Evolutionary conservation across 2,888 invertebrate species (phyloP).

Genomic region (Agriotes lineatus): DNA sequence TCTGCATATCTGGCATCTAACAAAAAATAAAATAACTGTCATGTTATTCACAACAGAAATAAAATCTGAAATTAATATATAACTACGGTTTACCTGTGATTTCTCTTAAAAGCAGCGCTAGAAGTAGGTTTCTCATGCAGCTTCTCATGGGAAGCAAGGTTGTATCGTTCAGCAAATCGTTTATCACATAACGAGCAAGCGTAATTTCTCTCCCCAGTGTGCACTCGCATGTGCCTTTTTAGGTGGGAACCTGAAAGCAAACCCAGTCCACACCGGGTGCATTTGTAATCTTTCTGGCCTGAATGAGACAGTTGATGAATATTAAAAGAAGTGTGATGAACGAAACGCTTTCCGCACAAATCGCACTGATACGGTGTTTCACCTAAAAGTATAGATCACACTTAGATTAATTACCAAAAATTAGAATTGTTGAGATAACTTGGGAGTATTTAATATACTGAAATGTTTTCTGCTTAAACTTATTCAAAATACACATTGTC

Average conservation of each 20-base stretch:
- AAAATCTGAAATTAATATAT: no score
- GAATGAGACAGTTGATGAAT: conserved; percentile 77
- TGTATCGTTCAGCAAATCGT: conserved; percentile 72
- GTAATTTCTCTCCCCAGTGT: conserved; percentile 74
- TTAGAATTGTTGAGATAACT: no score
- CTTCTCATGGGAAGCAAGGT: conserved; percentile 59
- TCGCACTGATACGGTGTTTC: conserved; percentile 61
- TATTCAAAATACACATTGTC: no score
- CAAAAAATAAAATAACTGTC: no score
- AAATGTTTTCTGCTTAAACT: no score
- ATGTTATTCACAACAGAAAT: no score
- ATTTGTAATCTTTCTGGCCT: conserved; percentile 72
- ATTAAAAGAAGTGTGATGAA: conserved; percentile 79
- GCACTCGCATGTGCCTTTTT: conserved; percentile 76
- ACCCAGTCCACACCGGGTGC: conserved; percentile 72
- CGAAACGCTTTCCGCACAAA: conserved; percentile 63
- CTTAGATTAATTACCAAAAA: no score
- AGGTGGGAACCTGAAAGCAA: conserved; percentile 76
- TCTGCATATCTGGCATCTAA: conserved; percentile 58
- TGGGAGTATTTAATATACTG: no score
- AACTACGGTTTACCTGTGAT: conserved; percentile 41
- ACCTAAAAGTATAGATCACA: conserved; percentile 54
- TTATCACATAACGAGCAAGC: conserved; percentile 72
- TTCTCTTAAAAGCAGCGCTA: conserved; percentile 24
- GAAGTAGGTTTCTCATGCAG: conserved; percentile 46